A percentile compares a stretch with the other conserved stretches of the same genome.
Evolutionary conservation across 1,140 invertebrate species (phyloP).

Genomic region (Drosophila mojavensis): DNA sequence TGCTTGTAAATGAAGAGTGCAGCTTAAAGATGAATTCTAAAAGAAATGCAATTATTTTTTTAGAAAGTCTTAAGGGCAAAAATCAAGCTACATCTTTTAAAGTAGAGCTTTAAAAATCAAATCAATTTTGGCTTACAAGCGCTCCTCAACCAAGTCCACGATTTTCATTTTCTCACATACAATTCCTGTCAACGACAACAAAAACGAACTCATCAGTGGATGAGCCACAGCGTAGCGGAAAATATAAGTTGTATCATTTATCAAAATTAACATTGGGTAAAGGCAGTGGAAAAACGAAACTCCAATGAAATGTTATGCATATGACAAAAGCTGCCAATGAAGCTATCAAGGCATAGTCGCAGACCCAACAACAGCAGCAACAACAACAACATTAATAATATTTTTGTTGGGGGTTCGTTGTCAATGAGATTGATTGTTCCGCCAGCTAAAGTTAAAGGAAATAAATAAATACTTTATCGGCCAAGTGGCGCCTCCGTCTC

Average conservation of each 20-base stretch:
- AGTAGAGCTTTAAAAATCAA: not conserved
- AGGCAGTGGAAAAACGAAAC: conserved; percentile 11
- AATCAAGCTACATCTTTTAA: not conserved
- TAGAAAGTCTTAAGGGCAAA: too few species aligned
- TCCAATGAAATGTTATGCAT: conserved; percentile 63
- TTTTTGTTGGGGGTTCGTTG: conserved; percentile 25
- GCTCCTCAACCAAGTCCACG: too few species aligned
- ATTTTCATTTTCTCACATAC: not conserved
- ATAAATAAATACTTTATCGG: conserved; percentile 23
- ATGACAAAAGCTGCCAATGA: conserved; percentile 63
- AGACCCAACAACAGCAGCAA: conserved; percentile 11
- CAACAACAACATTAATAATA: not conserved
- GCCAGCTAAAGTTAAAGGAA: conserved; percentile 11
- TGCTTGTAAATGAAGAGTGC: not conserved
- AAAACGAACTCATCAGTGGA: conserved; percentile 30
- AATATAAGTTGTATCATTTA: conserved; percentile 56
- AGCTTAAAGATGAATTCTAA: too few species aligned
- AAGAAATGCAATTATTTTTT: not conserved
- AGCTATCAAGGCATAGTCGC: conserved; percentile 55
- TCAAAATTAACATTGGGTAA: conserved; percentile 61
- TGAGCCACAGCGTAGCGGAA: conserved; percentile 18
- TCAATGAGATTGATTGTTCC: conserved; percentile 75
- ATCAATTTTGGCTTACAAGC: too few species aligned
- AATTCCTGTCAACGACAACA: not conserved
- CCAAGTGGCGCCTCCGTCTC: conserved; percentile 45